Percentiles rank a stretch among this genome's conserved stretches.
Evolutionary conservation across 2,797 vertebrate species (phyloP).

Genomic region (Pempheris klunzingeri): DNA sequence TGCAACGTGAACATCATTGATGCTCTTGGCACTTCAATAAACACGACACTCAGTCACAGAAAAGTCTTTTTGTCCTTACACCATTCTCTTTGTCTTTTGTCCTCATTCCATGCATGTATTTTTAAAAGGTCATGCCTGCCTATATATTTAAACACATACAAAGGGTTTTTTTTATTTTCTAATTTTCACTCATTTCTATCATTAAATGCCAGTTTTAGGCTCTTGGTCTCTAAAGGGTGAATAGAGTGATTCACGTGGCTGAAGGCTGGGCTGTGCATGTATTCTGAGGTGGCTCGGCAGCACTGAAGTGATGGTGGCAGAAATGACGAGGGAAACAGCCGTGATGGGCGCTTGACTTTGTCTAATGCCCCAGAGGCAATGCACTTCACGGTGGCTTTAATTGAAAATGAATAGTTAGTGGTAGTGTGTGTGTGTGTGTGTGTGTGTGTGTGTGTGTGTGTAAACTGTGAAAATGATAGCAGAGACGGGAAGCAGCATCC

Average conservation of each 20-base stretch:
- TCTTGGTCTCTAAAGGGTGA: conserved; percentile 30
- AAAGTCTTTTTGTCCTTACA: conserved; percentile 18
- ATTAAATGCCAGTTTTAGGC: neutral
- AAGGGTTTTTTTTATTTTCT: neutral
- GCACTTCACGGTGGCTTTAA: conserved; percentile 94
- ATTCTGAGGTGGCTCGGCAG: conserved; percentile 86
- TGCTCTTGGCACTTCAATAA: conserved; percentile 58
- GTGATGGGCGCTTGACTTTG: conserved; percentile 92
- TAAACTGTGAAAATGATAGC: conserved; percentile 93
- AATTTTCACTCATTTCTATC: conserved; percentile 1
- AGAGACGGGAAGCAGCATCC: conserved; percentile 88
- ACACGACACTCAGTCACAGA: conserved; percentile 43
- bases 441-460: conserved; percentile 8
- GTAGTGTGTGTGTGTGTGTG: conserved; percentile 47
- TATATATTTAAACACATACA: neutral
- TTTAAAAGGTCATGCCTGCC: conserved; percentile 1
- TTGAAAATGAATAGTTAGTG: conserved; percentile 97
- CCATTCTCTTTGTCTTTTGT: conserved; percentile 22
- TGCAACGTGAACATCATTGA: conserved; percentile 70
- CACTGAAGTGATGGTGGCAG: conserved; percentile 81
- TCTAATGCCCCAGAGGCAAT: conserved; percentile 87
- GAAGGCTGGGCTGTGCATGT: conserved; percentile 61
- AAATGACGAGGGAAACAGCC: conserved; percentile 77
- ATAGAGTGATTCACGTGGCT: conserved; percentile 26
- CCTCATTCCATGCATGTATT: neutral